Evolutionary conservation across 2,797 vertebrate species (phyloP).

Genomic region (Chromis chromis): DNA sequence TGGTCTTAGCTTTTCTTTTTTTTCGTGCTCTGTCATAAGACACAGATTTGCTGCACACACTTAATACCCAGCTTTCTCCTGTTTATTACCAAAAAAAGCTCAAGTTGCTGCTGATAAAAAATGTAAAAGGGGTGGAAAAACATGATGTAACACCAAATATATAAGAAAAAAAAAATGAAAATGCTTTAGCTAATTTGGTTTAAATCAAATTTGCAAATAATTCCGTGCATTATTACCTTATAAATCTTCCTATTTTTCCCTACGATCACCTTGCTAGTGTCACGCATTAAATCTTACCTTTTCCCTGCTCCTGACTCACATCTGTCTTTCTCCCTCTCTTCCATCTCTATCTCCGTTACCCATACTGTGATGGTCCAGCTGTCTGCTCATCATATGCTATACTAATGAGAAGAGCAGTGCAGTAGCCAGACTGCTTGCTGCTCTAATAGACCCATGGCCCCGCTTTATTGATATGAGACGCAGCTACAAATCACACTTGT

Average conservation of each 20-base stretch:
- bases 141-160: slow-evolving; percentile 12
- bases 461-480: slow-evolving; percentile 83
- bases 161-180: slow-evolving; percentile 17
- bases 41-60: slow-evolving; percentile 1
- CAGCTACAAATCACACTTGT: slow-evolving; percentile 55
- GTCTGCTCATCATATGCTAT: slow-evolving; percentile 78
- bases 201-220: neutral
- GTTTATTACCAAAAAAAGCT: slow-evolving; percentile 29
- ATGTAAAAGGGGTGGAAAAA: slow-evolving; percentile 13
- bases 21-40: slow-evolving; percentile 3
- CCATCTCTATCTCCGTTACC: slow-evolving; percentile 22
- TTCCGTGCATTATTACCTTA: neutral
- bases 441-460: slow-evolving; percentile 71
- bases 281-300: slow-evolving; percentile 25
- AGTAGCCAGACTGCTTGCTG: slow-evolving; percentile 87
- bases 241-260: neutral
- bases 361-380: slow-evolving; percentile 23
- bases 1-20: slow-evolving; percentile 7
- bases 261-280: neutral
- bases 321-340: slow-evolving; percentile 24
- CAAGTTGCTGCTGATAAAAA: slow-evolving; percentile 2
- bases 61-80: slow-evolving; percentile 15
- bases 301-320: slow-evolving; percentile 23
- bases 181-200: neutral
- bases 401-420: slow-evolving; percentile 86